phyloP scores from a whole-genome alignment of 2,888 invertebrate genomes.

The Pinctada fucata region DNA sequence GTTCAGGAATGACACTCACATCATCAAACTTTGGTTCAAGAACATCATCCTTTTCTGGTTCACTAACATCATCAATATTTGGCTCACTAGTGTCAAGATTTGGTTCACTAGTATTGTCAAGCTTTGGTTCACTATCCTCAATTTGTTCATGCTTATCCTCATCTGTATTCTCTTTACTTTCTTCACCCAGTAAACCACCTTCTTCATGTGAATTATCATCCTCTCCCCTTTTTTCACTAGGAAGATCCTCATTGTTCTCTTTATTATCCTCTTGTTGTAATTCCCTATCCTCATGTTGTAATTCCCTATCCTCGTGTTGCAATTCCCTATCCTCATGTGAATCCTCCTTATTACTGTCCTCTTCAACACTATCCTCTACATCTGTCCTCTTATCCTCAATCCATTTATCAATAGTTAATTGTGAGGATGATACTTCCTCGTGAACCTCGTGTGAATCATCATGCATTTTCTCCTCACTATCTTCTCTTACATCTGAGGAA shows the following conservation, averaged over 20 bases:
- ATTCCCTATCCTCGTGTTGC: too few relatives aligned
- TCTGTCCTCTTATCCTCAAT: too few relatives aligned
- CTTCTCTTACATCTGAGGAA: conserved; percentile 4
- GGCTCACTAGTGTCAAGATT: background rate
- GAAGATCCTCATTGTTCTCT: background rate
- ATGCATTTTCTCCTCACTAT: conserved; percentile 4
- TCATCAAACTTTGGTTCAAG: background rate
- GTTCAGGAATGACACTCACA: background rate
- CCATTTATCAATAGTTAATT: too few relatives aligned
- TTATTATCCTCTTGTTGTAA: conserved; percentile 5
- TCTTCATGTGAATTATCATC: conserved; percentile 21
- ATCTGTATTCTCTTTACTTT: background rate
- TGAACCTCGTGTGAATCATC: background rate
- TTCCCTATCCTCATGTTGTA: too few relatives aligned
- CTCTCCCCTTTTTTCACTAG: background rate
- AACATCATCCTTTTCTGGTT: background rate
- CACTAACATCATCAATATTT: background rate
- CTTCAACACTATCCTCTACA: too few relatives aligned
- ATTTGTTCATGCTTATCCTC: background rate
- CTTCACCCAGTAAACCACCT: conserved; percentile 44
- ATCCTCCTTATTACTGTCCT: background rate
- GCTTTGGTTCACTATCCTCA: background rate
- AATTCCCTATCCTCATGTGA: too few relatives aligned
- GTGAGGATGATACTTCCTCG: background rate
- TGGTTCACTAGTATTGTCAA: background rate